Conservation (phyloP, 2,888 invertebrate genomes). For the Brachypalpus laphriformis region DNA sequence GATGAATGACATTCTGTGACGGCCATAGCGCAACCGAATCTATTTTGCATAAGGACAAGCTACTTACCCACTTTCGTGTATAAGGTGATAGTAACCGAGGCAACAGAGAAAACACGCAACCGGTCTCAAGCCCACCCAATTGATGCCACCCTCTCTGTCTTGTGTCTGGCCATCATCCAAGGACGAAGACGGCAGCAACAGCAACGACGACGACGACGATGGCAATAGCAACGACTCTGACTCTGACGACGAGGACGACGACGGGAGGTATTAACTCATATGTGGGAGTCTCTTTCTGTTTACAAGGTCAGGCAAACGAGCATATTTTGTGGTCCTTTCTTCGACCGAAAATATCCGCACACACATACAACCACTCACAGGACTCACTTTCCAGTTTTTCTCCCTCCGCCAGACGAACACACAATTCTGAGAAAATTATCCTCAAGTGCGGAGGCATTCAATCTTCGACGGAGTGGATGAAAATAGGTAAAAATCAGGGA, state of each 20-base stretch:
- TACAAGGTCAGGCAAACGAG: constrained; percentile 64
- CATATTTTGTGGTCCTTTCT: constrained; percentile 48
- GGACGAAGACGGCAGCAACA: constrained; percentile 61
- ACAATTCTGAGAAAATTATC: constrained; percentile 63
- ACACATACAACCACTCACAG: constrained; percentile 13
- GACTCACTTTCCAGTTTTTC: constrained; percentile 11
- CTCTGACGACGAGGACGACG: not conserved
- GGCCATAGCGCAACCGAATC: constrained; percentile 39
- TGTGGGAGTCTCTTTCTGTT: constrained; percentile 57
- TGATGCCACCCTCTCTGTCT: constrained; percentile 44
- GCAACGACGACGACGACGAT: constrained; percentile 4
- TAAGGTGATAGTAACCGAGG: constrained; percentile 23
- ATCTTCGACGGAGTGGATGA: constrained; percentile 59
- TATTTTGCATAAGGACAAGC: constrained; percentile 54
- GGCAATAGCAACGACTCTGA: constrained; percentile 4
- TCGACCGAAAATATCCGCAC: constrained; percentile 56
- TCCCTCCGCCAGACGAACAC: not conserved
- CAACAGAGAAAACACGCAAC: constrained; percentile 57
- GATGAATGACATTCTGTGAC: constrained; percentile 67
- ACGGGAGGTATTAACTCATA: constrained; percentile 64
- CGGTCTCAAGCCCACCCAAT: constrained; percentile 41
- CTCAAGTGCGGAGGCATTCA: constrained; percentile 56
- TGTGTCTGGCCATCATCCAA: constrained; percentile 70
- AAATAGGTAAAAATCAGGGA: constrained; percentile 72
- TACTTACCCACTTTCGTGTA: constrained; percentile 14